A percentile compares a stretch with the other conserved stretches of the same genome.
These are phyloP conservation scores for Drosophila atripex DNA, from an alignment of 2,888 invertebrate species.

Conservation along the genomic window DNA sequence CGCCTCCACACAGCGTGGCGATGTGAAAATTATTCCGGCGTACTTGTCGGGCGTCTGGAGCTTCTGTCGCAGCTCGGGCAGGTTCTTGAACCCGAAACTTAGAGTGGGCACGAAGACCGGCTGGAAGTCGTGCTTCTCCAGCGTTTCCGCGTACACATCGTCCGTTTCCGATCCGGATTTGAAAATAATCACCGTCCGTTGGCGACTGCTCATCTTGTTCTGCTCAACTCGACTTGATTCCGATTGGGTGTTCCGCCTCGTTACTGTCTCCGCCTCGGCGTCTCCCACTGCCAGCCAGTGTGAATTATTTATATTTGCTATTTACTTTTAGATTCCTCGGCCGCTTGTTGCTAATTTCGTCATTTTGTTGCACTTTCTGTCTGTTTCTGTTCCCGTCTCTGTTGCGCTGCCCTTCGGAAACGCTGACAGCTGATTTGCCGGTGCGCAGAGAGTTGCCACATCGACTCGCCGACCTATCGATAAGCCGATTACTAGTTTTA, in stretches of 20 bases:
- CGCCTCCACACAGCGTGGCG: conserved; percentile 86
- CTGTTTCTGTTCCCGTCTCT: conserved; percentile 2
- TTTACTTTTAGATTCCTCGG: background rate
- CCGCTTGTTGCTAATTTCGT: conserved; percentile 4
- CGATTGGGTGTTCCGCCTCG: conserved; percentile 12
- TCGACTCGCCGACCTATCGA: background rate
- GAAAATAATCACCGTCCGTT: conserved; percentile 81
- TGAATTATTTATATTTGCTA: conserved; percentile 7
- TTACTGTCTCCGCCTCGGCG: conserved; percentile 16
- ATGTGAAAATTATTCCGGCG: conserved; percentile 85
- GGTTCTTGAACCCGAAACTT: conserved; percentile 85
- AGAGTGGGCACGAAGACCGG: conserved; percentile 85
- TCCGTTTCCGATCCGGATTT: conserved; percentile 84
- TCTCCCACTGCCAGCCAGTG: conserved; percentile 2
- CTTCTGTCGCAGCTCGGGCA: conserved; percentile 83
- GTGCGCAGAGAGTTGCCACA: background rate
- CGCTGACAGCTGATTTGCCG: background rate
- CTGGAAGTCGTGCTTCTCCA: conserved; percentile 84
- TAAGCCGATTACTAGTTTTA: background rate
- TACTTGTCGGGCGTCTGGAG: conserved; percentile 84
- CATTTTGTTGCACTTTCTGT: conserved; percentile 4
- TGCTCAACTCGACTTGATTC: background rate
- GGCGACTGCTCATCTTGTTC: conserved; percentile 56
- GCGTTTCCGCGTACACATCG: conserved; percentile 84
- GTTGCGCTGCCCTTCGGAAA: background rate